phyloP scores from a whole-genome alignment of 2,888 invertebrate genomes.

The Stratiomys singularior region DNA sequence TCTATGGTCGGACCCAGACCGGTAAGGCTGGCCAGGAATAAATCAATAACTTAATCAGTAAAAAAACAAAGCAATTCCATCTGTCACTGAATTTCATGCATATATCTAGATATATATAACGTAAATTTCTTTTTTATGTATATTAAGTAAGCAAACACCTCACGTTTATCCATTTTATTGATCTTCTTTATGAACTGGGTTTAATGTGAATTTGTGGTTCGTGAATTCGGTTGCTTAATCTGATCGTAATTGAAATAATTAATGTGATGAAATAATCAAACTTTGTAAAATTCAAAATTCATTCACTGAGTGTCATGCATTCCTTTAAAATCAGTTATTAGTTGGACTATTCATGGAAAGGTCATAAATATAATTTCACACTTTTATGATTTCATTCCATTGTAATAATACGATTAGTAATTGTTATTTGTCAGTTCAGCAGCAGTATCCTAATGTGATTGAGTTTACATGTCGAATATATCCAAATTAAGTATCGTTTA shows the following conservation, averaged over 20 bases:
- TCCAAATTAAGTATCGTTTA: too few relatives aligned
- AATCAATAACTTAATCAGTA: constrained; percentile 26
- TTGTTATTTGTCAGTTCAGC: background rate
- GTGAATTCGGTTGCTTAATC: constrained; percentile 13
- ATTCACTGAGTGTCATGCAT: background rate
- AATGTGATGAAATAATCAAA: background rate
- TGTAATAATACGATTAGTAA: background rate
- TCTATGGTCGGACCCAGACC: constrained; percentile 64
- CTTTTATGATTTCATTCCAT: constrained; percentile 2
- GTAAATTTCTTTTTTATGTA: constrained; percentile 10
- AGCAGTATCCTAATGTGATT: too few relatives aligned
- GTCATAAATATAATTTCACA: constrained; percentile 7
- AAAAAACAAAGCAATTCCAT: constrained; percentile 43
- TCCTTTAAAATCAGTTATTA: constrained; percentile 31
- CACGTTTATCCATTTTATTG: constrained; percentile 37
- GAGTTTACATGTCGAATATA: too few relatives aligned
- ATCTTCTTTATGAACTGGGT: constrained; percentile 33
- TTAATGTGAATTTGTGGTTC: constrained; percentile 38
- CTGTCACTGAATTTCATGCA: constrained; percentile 27
- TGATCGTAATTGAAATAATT: constrained; percentile 10
- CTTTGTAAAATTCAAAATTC: constrained; percentile 26
- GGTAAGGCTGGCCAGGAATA: constrained; percentile 61
- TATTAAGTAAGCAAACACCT: constrained; percentile 25
- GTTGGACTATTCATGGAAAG: constrained; percentile 6
- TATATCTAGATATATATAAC: constrained; percentile 33